These are phyloP conservation scores for Drosophila fungiperda DNA, from an alignment of 2,888 invertebrate genomes.

Conservation along the genomic window DNA sequence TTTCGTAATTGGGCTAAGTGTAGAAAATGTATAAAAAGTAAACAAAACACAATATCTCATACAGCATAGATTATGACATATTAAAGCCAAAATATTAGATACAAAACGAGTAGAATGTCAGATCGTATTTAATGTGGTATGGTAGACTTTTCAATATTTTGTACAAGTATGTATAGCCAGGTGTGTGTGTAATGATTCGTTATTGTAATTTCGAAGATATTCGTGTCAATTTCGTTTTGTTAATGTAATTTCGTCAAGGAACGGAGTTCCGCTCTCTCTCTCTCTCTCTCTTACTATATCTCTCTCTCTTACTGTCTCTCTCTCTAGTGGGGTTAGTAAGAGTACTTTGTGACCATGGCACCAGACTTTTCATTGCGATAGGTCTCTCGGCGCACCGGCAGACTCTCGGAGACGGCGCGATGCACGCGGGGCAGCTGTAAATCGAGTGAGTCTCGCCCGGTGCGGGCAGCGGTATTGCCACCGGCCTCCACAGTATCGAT, in stretches of 20 bases:
- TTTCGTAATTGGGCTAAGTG: slow-evolving; percentile 20
- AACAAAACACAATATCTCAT: slow-evolving; percentile 15
- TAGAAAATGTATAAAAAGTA: not conserved
- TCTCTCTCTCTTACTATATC: not conserved
- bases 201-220: slow-evolving; percentile 12
- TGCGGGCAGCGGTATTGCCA: slow-evolving; percentile 86
- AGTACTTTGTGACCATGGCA: slow-evolving; percentile 81
- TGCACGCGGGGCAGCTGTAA: slow-evolving; percentile 88
- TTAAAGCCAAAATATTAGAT: slow-evolving; percentile 47
- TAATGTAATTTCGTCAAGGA: slow-evolving; percentile 15
- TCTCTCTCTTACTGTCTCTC: not conserved
- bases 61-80: slow-evolving; percentile 28
- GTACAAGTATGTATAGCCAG: slow-evolving; percentile 31
- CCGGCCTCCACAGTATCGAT: slow-evolving; percentile 87
- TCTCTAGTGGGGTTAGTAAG: slow-evolving; percentile 54
- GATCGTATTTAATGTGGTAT: slow-evolving; percentile 20
- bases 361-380: slow-evolving; percentile 80
- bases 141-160: slow-evolving; percentile 22
- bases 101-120: slow-evolving; percentile 44
- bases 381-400: slow-evolving; percentile 77
- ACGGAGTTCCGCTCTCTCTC: not conserved
- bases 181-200: slow-evolving; percentile 24
- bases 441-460: slow-evolving; percentile 89
- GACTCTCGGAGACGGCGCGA: slow-evolving; percentile 79
- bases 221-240: slow-evolving; percentile 25